phyloP scores from a whole-genome alignment of 2,113 vertebrate species.

The Ondatra zibethicus region DNA sequence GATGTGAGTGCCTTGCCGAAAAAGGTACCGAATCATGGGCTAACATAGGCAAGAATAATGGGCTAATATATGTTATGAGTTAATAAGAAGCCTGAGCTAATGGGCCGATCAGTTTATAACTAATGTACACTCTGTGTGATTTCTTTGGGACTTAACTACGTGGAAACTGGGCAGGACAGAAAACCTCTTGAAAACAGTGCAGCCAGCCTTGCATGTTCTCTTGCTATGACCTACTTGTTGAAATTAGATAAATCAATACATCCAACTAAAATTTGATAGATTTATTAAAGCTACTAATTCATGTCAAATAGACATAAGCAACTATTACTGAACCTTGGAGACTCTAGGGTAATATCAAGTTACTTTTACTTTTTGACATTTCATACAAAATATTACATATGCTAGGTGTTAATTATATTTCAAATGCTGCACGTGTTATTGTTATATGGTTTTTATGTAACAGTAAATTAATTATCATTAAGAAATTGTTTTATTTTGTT shows the following conservation, averaged over 20 bases:
- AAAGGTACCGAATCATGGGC: too few relatives aligned
- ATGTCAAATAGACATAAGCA: background rate
- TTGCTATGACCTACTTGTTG: too few relatives aligned
- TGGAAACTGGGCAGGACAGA: too few relatives aligned
- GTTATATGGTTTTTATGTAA: background rate
- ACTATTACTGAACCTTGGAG: background rate
- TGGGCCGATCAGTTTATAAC: too few relatives aligned
- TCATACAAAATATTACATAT: background rate
- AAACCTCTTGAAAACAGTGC: too few relatives aligned
- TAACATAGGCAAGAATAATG: too few relatives aligned
- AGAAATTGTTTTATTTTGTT: background rate
- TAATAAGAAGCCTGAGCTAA: too few relatives aligned
- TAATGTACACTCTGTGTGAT: too few relatives aligned
- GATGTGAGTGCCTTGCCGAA: too few relatives aligned
- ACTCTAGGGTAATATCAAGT: background rate
- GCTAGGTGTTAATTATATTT: background rate
- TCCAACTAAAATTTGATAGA: background rate
- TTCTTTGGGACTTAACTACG: too few relatives aligned
- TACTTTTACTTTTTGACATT: background rate
- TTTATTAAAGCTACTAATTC: background rate
- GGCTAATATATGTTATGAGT: too few relatives aligned
- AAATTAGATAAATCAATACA: background rate
- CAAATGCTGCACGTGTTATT: background rate
- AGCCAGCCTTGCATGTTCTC: too few relatives aligned
- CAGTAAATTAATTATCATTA: background rate